These are phyloP conservation scores for Acrobasis consociella DNA, from an alignment of 2,888 invertebrate genomes.

Conservation along the genomic window DNA sequence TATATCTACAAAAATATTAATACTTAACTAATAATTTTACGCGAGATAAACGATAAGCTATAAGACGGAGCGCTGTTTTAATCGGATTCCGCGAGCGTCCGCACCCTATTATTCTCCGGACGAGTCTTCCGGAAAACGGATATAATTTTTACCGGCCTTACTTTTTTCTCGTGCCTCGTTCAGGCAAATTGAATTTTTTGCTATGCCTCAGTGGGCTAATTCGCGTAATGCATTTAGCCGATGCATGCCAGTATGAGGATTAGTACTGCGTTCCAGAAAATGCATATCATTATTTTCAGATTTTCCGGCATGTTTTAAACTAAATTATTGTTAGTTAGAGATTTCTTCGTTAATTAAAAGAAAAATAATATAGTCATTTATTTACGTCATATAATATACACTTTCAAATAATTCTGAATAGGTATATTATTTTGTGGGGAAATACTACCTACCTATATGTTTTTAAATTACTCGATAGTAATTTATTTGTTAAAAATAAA, in stretches of 20 bases:
- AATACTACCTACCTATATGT: too few species aligned
- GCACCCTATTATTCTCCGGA: constrained; percentile 59
- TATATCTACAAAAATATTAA: not conserved
- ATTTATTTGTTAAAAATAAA: too few species aligned
- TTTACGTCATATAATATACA: too few species aligned
- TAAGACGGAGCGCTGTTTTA: constrained; percentile 57
- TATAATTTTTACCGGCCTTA: constrained; percentile 72
- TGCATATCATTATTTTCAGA: constrained; percentile 32
- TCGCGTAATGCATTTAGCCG: constrained; percentile 76
- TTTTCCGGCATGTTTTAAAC: not conserved
- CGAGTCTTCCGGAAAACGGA: constrained; percentile 64
- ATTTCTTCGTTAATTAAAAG: too few species aligned
- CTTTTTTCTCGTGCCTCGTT: constrained; percentile 58
- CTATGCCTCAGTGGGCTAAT: constrained; percentile 76
- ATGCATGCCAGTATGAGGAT: constrained; percentile 54
- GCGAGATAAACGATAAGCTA: constrained; percentile 54
- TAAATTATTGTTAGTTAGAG: too few species aligned
- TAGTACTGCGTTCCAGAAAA: constrained; percentile 37
- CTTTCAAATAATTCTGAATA: too few species aligned
- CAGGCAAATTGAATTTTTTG: constrained; percentile 79
- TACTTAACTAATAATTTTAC: not conserved
- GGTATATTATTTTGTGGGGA: too few species aligned
- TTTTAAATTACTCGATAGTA: too few species aligned
- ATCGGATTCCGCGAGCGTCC: constrained; percentile 69
- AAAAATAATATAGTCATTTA: too few species aligned